Conservation (phyloP, 2,888 invertebrate species). For the Drosophila tripunctata region DNA sequence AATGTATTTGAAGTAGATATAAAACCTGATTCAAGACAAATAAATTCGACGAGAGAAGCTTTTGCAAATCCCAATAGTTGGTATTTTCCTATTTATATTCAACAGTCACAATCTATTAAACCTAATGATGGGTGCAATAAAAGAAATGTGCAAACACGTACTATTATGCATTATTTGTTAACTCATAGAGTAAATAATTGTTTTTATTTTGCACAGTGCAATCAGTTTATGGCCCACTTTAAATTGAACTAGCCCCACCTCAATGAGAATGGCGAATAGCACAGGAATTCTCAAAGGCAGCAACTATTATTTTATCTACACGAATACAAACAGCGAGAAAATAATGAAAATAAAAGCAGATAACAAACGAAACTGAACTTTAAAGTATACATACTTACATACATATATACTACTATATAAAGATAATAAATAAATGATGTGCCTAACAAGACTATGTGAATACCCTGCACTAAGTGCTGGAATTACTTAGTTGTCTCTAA, state of each 20-base stretch:
- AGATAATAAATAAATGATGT: conserved; percentile 5
- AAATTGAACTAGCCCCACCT: conserved; percentile 43
- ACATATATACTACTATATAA: too few relatives aligned
- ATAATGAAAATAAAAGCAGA: conserved; percentile 38
- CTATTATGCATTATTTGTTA: neutral
- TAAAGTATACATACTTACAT: conserved; percentile 39
- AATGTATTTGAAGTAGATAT: neutral
- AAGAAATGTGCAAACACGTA: too few relatives aligned
- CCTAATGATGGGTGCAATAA: too few relatives aligned
- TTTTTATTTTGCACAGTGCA: conserved; percentile 39
- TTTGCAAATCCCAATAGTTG: neutral
- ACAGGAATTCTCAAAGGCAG: conserved; percentile 42
- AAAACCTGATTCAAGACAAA: neutral
- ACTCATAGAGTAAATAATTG: conserved; percentile 13
- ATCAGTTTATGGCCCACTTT: conserved; percentile 17
- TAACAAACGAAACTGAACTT: conserved; percentile 63
- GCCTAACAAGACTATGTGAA: neutral
- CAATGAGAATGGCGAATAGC: conserved; percentile 15
- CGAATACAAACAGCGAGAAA: neutral
- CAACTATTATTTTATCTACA: conserved; percentile 39
- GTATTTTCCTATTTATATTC: too few relatives aligned
- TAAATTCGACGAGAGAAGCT: neutral
- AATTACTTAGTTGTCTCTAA: conserved; percentile 1
- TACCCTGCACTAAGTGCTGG: conserved; percentile 7
- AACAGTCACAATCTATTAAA: too few relatives aligned